A percentile compares a stretch with the other conserved stretches of the same genome.
Evolutionary conservation across 2,113 vertebrate genomes (phyloP).

Genomic region (Neolamprologus caudopunctatus): DNA sequence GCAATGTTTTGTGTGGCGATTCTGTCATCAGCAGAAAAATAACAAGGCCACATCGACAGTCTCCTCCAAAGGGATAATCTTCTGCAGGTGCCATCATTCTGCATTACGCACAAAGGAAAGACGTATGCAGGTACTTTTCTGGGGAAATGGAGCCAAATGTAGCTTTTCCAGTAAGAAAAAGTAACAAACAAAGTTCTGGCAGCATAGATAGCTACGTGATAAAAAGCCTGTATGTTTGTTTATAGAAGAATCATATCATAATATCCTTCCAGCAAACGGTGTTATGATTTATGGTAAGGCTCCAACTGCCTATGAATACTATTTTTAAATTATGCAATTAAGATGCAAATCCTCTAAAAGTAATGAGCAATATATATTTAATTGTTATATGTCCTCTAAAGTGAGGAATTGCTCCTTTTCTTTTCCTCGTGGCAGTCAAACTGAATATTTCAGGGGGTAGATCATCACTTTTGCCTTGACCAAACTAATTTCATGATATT

Average conservation of each 20-base stretch:
- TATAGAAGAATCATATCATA: not conserved
- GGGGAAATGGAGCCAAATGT: conserved; percentile 23
- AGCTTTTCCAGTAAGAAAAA: conserved; percentile 30
- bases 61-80: conserved; percentile 1
- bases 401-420: not conserved
- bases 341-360: not conserved
- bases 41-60: conserved; percentile 1
- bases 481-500: not conserved
- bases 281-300: not conserved
- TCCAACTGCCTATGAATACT: not conserved
- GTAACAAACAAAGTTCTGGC: not conserved
- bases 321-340: not conserved
- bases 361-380: not conserved
- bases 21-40: not conserved
- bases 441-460: not conserved
- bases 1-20: not conserved
- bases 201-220: not conserved
- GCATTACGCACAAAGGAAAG: conserved; percentile 18
- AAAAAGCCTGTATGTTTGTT: not conserved
- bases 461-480: not conserved
- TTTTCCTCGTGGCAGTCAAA: not conserved
- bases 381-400: not conserved
- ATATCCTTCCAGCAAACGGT: not conserved
- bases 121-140: conserved; percentile 9
- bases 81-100: conserved; percentile 37